Conservation (phyloP, 92 coral and sea anemone species). For the Virgularia gustaviana region DNA sequence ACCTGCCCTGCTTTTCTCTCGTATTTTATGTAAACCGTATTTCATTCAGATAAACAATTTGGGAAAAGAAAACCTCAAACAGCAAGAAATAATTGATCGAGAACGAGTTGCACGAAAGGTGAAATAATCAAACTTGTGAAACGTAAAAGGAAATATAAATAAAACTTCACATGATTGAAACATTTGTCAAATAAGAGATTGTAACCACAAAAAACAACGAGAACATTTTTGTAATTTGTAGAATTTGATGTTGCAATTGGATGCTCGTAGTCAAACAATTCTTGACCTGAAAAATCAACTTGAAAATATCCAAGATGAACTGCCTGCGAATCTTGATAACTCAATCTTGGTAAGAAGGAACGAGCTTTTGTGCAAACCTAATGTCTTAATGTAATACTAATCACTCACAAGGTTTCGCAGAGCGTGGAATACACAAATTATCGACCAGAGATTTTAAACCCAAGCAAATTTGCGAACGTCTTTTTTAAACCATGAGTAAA, state of each 20-base stretch:
- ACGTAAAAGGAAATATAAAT: not conserved
- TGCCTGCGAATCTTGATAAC: slow-evolving; percentile 75
- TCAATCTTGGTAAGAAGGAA: slow-evolving; percentile 71
- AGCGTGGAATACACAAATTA: too few species aligned
- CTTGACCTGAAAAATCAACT: slow-evolving; percentile 75
- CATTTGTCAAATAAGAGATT: not conserved
- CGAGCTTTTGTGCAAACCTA: too few species aligned
- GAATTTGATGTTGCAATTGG: slow-evolving; percentile 84
- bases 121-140: not conserved
- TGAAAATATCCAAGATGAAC: slow-evolving; percentile 66
- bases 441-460: too few species aligned
- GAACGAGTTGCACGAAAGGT: slow-evolving; percentile 91
- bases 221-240: slow-evolving; percentile 3
- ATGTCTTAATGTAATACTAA: too few species aligned
- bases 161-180: not conserved
- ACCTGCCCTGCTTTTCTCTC: not conserved
- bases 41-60: slow-evolving; percentile 64
- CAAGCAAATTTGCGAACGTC: not conserved
- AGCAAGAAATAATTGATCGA: slow-evolving; percentile 78
- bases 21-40: not conserved
- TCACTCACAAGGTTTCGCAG: too few species aligned
- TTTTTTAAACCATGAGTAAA: not conserved
- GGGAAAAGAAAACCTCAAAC: slow-evolving; percentile 85
- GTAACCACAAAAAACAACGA: not conserved
- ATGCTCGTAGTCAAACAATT: slow-evolving; percentile 86